These are phyloP conservation scores for Scaptomyza caliginosa DNA, from an alignment of 2,888 invertebrate genomes.

Conservation along the genomic window DNA sequence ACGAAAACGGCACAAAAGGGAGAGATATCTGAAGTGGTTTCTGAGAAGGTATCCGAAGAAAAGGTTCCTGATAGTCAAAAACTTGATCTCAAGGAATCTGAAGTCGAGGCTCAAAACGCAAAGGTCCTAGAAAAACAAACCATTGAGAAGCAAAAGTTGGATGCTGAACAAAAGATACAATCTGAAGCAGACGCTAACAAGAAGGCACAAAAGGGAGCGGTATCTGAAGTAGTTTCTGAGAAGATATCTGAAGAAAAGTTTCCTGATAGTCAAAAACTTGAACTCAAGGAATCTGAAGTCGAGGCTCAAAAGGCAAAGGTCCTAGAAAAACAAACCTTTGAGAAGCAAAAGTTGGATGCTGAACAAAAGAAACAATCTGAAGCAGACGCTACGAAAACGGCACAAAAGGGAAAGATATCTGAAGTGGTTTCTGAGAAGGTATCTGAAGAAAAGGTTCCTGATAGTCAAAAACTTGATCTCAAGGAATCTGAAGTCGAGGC, in stretches of 20 bases:
- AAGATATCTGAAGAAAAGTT: constrained; percentile 19
- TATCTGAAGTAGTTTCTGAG: constrained; percentile 11
- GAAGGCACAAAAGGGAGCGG: not conserved
- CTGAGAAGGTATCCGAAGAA: constrained; percentile 12
- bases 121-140: constrained; percentile 16
- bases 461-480: too few species aligned
- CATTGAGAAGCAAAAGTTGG: constrained; percentile 8
- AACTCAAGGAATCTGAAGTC: not conserved
- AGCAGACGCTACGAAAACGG: too few species aligned
- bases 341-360: too few species aligned
- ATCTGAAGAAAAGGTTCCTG: too few species aligned
- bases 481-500: too few species aligned
- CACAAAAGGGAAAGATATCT: too few species aligned
- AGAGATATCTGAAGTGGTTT: constrained; percentile 19
- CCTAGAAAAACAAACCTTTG: too few species aligned
- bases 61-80: constrained; percentile 9
- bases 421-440: too few species aligned
- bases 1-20: constrained; percentile 16
- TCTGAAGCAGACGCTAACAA: not conserved
- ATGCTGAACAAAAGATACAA: constrained; percentile 27
- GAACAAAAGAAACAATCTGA: too few species aligned
- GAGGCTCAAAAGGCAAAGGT: not conserved
- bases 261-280: not conserved
- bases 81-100: constrained; percentile 3
- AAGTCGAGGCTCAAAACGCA: constrained; percentile 15